phyloP scores from a whole-genome alignment of 2,113 vertebrate species.

The Macrotis lagotis region DNA sequence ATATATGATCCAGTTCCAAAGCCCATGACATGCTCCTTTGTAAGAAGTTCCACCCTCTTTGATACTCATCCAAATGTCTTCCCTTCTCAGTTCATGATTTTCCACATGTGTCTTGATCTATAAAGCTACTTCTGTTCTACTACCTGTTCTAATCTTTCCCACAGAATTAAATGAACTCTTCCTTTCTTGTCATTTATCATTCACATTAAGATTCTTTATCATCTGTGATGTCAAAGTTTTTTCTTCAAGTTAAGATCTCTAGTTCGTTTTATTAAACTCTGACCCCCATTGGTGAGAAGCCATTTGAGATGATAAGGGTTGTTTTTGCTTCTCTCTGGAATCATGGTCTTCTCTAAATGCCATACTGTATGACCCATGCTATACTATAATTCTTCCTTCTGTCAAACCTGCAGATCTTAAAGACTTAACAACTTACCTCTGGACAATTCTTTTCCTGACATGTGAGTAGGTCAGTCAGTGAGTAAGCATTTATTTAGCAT shows the following conservation, averaged over 20 bases:
- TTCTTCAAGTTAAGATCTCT: not conserved
- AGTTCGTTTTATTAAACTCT: not conserved
- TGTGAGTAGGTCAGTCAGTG: too few species aligned
- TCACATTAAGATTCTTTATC: not conserved
- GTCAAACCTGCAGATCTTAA: too few species aligned
- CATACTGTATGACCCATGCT: too few species aligned
- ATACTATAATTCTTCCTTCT: too few species aligned
- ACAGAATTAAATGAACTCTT: not conserved
- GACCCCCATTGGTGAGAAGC: too few species aligned
- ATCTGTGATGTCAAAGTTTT: not conserved
- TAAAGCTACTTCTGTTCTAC: not conserved
- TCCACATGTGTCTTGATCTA: not conserved
- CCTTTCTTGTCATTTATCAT: not conserved
- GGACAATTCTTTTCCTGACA: too few species aligned
- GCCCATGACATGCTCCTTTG: not conserved
- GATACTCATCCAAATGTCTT: not conserved
- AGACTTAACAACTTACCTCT: too few species aligned
- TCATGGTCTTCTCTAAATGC: too few species aligned
- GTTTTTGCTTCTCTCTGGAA: too few species aligned
- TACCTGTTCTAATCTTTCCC: not conserved
- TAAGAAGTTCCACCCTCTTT: not conserved
- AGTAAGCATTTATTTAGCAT: too few species aligned
- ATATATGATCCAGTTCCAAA: not conserved
- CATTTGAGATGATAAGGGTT: too few species aligned
- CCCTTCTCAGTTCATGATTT: not conserved